A percentile compares a stretch with the other conserved stretches of the same genome.
Evolutionary conservation across 2,113 vertebrate species (phyloP).

Genomic region (Laticauda colubrina): DNA sequence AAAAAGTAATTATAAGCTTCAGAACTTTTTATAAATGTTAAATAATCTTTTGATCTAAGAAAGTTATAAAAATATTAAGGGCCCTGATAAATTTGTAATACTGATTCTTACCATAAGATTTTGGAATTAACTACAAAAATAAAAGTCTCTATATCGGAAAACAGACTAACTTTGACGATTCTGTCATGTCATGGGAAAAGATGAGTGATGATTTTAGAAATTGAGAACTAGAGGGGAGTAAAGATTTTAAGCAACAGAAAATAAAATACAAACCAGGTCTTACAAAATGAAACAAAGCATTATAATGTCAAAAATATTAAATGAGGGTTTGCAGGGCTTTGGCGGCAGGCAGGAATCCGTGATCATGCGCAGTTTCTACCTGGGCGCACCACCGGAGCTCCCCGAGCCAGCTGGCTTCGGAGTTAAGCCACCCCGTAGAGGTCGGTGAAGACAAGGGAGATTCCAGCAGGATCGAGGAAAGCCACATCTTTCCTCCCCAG

Average conservation of each 20-base stretch:
- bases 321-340: neutral
- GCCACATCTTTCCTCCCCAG: too few relatives aligned
- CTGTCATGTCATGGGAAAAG: neutral
- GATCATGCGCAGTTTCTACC: too few relatives aligned
- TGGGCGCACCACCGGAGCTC: too few relatives aligned
- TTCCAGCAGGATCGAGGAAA: too few relatives aligned
- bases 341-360: too few relatives aligned
- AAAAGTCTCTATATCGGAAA: neutral
- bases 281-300: neutral
- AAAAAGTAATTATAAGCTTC: neutral
- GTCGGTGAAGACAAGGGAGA: too few relatives aligned
- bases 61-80: neutral
- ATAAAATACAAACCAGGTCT: neutral
- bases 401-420: too few relatives aligned
- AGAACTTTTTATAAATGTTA: neutral
- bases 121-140: neutral
- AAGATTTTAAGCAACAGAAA: neutral
- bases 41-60: neutral
- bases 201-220: neutral
- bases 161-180: neutral
- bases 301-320: neutral
- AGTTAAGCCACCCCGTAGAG: too few relatives aligned
- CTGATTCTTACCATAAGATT: neutral
- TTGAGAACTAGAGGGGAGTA: neutral
- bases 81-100: neutral